A percentile compares a stretch with the other conserved stretches of the same genome.
Evolutionary conservation across 1,140 invertebrate genomes (phyloP).

Genomic region (Neotoxoptera formosana): DNA sequence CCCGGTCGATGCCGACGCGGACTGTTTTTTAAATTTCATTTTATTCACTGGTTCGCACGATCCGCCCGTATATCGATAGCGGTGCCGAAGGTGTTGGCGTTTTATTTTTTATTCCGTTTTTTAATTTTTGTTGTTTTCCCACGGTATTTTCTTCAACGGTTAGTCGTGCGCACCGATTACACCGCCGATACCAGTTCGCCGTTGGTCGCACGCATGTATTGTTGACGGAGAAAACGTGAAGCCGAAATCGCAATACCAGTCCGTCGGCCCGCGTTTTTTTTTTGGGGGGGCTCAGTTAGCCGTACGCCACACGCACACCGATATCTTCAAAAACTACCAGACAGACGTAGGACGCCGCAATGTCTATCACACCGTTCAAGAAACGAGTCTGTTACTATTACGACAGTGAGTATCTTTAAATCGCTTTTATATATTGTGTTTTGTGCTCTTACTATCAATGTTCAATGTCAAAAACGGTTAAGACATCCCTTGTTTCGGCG

Average conservation of each 20-base stretch:
- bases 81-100: not conserved
- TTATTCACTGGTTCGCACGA: not conserved
- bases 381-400: constrained; percentile 98
- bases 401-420: constrained; percentile 85
- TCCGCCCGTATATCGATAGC: not conserved
- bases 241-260: not conserved
- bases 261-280: constrained; percentile 32
- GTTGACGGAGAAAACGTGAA: not conserved
- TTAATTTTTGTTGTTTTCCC: not conserved
- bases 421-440: not conserved
- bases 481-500: not conserved
- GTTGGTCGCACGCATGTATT: not conserved
- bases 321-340: not conserved
- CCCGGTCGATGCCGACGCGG: not conserved
- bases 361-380: constrained; percentile 72
- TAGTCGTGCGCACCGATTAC: not conserved
- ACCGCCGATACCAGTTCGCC: not conserved
- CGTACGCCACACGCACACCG: not conserved
- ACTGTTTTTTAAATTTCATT: not conserved
- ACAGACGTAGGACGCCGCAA: not conserved
- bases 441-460: not conserved
- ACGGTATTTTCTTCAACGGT: not conserved
- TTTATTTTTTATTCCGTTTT: not conserved
- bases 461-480: not conserved
- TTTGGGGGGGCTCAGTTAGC: not conserved